A percentile compares a stretch with the other conserved stretches of the same genome.
phyloP scores from a whole-genome alignment of 1,140 invertebrate genomes.

The Zaprionus ornatus region DNA sequence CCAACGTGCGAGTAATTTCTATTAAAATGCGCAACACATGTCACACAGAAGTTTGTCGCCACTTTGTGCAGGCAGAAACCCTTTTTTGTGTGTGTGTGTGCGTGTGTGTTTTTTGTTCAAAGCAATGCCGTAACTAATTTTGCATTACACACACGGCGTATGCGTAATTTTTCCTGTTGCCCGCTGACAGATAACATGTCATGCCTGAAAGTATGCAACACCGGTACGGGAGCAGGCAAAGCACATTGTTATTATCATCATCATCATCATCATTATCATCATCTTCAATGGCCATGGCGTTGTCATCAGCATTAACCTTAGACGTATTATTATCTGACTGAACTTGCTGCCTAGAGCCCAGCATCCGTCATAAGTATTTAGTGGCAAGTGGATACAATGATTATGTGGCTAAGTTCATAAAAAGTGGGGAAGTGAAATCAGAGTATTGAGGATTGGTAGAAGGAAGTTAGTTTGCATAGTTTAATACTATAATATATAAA shows the following conservation, averaged over 20 bases:
- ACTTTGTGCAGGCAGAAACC: constrained; percentile 16
- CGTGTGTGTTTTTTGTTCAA: not conserved
- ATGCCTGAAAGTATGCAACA: constrained; percentile 32
- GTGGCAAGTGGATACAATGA: not conserved
- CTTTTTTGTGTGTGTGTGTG: not conserved
- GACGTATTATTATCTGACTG: constrained; percentile 59
- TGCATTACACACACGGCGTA: constrained; percentile 46
- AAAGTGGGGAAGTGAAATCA: not conserved
- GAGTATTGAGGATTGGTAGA: not conserved
- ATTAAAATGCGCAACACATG: constrained; percentile 54
- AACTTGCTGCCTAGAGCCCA: constrained; percentile 18
- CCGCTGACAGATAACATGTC: constrained; percentile 34
- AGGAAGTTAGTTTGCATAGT: not conserved
- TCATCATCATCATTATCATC: constrained; percentile 37
- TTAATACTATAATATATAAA: too few species aligned
- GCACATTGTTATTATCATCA: constrained; percentile 1
- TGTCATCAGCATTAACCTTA: constrained; percentile 63
- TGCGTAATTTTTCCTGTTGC: constrained; percentile 47
- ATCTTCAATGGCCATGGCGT: constrained; percentile 13
- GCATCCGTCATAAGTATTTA: constrained; percentile 27
- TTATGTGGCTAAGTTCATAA: not conserved
- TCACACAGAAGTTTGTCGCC: constrained; percentile 34
- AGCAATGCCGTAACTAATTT: constrained; percentile 32
- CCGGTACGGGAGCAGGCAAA: not conserved
- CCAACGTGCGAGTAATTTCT: constrained; percentile 52